These are phyloP conservation scores for Phymatocera aterrima DNA, from an alignment of 2,888 invertebrate species.

Conservation along the genomic window DNA sequence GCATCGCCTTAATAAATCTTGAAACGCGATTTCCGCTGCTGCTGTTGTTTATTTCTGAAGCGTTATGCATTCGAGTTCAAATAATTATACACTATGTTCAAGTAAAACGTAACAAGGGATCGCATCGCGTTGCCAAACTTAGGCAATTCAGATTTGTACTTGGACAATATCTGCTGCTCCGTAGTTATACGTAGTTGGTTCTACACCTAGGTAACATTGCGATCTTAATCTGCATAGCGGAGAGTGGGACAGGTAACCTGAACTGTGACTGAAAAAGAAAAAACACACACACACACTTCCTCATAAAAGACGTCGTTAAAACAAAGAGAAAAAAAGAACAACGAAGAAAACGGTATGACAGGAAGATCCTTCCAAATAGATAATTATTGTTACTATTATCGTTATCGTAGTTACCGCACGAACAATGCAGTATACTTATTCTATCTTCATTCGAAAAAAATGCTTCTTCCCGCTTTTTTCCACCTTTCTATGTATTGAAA, in stretches of 20 bases:
- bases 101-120: background rate
- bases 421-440: too few species aligned
- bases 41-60: background rate
- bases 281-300: background rate
- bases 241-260: background rate
- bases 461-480: too few species aligned
- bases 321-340: background rate
- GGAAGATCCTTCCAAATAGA: too few species aligned
- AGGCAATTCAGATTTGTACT: background rate
- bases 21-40: background rate
- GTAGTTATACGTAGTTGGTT: background rate
- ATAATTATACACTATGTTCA: background rate
- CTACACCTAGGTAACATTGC: background rate
- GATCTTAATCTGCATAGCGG: background rate
- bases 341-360: background rate
- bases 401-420: too few species aligned
- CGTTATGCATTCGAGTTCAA: background rate
- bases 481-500: too few species aligned
- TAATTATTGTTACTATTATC: too few species aligned
- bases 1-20: background rate
- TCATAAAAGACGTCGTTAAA: background rate
- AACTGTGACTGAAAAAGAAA: background rate
- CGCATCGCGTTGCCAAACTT: background rate
- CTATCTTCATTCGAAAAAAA: too few species aligned
- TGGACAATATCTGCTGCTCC: background rate